Percentiles rank a stretch among this genome's conserved stretches.
Conservation (phyloP, 2,113 vertebrate species). For the Bagarius yarrelli region DNA sequence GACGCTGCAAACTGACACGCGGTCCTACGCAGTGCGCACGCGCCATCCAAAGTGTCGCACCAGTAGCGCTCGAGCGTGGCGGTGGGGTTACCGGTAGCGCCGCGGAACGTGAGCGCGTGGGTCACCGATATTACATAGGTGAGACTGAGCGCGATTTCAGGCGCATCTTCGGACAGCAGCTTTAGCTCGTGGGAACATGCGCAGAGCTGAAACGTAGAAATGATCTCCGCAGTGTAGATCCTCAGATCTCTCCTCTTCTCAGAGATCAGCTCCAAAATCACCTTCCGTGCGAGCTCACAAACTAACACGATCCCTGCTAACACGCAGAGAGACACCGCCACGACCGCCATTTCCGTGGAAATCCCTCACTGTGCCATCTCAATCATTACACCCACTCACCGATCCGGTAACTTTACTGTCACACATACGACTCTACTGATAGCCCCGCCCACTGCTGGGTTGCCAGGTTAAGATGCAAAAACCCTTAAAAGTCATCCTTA, state of each 20-base stretch:
- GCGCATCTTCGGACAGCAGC: slow-evolving; percentile 70
- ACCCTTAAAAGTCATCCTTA: background rate
- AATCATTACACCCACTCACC: background rate
- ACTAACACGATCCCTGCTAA: slow-evolving; percentile 58
- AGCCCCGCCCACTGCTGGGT: background rate
- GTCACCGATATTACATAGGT: slow-evolving; percentile 79
- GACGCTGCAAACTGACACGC: slow-evolving; percentile 79
- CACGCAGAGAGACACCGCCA: slow-evolving; percentile 62
- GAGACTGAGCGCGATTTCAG: slow-evolving; percentile 71
- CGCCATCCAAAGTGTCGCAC: slow-evolving; percentile 52
- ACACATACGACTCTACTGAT: background rate
- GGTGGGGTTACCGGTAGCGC: slow-evolving; percentile 79
- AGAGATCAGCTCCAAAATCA: slow-evolving; percentile 21
- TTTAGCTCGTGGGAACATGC: slow-evolving; percentile 84
- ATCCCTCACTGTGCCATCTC: background rate
- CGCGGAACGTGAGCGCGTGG: slow-evolving; percentile 76
- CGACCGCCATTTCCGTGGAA: slow-evolving; percentile 58
- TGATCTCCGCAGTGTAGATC: slow-evolving; percentile 69
- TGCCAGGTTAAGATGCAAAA: background rate
- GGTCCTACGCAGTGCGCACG: slow-evolving; percentile 56
- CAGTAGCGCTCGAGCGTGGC: slow-evolving; percentile 72
- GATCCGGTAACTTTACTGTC: slow-evolving; percentile 11
- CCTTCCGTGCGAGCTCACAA: slow-evolving; percentile 56
- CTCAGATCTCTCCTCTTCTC: slow-evolving; percentile 23
- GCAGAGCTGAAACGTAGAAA: slow-evolving; percentile 85